Evolutionary conservation across 2,888 invertebrate species (phyloP).

Genomic region (Tachina fera): DNA sequence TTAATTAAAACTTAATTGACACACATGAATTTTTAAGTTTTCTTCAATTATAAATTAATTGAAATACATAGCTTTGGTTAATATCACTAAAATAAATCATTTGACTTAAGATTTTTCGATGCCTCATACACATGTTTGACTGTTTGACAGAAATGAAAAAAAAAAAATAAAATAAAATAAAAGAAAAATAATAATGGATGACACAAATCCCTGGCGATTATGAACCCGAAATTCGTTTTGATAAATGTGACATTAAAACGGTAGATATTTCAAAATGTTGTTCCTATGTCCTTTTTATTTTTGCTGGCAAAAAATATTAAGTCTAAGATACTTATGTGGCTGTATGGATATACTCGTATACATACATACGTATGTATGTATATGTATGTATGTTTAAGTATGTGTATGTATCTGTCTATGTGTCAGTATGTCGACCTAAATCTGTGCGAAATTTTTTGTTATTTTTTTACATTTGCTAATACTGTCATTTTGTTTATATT

Average conservation of each 20-base stretch:
- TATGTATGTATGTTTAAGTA: neutral
- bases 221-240: constrained; percentile 62
- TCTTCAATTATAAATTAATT: too few relatives aligned
- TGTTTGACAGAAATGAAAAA: neutral
- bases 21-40: too few relatives aligned
- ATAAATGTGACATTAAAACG: constrained; percentile 72
- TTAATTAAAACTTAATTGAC: too few relatives aligned
- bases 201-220: constrained; percentile 70
- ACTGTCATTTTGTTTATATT: constrained; percentile 14
- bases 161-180: neutral
- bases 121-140: too few relatives aligned
- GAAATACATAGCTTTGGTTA: too few relatives aligned
- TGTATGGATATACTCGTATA: neutral
- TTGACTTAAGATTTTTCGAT: too few relatives aligned
- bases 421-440: neutral
- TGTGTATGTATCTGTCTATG: neutral
- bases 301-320: neutral
- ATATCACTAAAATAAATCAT: too few relatives aligned
- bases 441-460: neutral
- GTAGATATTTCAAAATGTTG: constrained; percentile 64
- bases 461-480: constrained; percentile 19
- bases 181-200: neutral
- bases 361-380: neutral
- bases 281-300: neutral
- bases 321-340: neutral